Conservation (phyloP, 2,113 vertebrate species). For the Cyprinus carpio region DNA sequence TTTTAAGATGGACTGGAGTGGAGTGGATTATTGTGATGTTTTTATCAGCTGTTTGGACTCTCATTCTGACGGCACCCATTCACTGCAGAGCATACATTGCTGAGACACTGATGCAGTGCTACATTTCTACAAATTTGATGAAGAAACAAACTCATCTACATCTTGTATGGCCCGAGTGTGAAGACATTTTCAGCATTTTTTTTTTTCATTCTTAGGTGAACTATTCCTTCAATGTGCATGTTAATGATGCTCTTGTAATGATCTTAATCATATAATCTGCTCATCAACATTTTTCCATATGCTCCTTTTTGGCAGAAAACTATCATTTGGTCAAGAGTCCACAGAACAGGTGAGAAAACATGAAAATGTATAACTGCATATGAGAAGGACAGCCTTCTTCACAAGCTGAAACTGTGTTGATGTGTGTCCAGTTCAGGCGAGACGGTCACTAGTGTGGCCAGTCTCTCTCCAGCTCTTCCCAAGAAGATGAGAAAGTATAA, state of each 20-base stretch:
- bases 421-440: slow-evolving; percentile 84
- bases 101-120: not conserved
- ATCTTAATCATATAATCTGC: not conserved
- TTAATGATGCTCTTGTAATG: not conserved
- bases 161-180: too few relatives aligned
- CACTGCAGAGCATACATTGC: not conserved
- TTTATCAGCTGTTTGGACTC: not conserved
- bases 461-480: slow-evolving; percentile 83
- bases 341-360: slow-evolving; percentile 85
- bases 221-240: not conserved
- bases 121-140: not conserved
- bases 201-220: not conserved
- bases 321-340: slow-evolving; percentile 90
- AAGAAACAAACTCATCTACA: too few relatives aligned
- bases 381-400: not conserved
- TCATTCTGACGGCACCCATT: not conserved
- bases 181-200: too few relatives aligned
- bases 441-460: slow-evolving; percentile 84
- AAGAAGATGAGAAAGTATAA: slow-evolving; percentile 82
- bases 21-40: not conserved
- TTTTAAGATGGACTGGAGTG: too few relatives aligned
- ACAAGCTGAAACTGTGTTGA: not conserved
- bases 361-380: not conserved
- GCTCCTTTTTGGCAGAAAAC: slow-evolving; percentile 76
- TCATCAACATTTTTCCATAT: not conserved